Base-by-base conservation (phyloP, 2,797 vertebrate genomes). In the Enteromius mattozi region DNA sequence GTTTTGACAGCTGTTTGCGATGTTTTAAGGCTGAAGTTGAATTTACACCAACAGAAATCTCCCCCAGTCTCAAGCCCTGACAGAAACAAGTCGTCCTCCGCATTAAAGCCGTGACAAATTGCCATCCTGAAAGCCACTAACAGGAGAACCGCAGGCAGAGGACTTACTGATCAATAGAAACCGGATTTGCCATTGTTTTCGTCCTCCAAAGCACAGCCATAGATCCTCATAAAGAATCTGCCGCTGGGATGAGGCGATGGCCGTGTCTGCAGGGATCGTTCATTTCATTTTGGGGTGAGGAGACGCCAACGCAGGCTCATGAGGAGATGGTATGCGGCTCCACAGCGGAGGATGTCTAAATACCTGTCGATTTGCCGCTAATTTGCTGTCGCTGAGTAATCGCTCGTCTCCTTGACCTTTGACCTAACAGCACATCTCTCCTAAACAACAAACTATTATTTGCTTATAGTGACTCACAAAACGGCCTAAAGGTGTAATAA, bases 91-190 rank as follows among this genome's bases (percentile, higher is more conserved):
- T 45, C 82, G n/a, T 54, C 51, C 35, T 77, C 30, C 47, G 40
- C 49, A 33, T 82, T 84, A 84, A 82, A 74, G 37, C 77, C 16
- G 63, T 80, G 82, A 85, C 80, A 80, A 80, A 82, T 30, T 54
- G 70, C 72, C 65, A 27, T 77, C 68, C 65, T 78, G 79, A 82
- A 87, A 86, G 69, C 81, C 69, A 77, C 82, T 82, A 85, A 80
- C n/a, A 37, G 33, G 80, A 92, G 89, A 88, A 86, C 79, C 78
- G 63, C 66, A 45, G 65, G 69, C 88, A 87, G 87, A 76, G 84
- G 89, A 9, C 75, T 85, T 85, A 70, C 87, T 89, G 92, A 94
- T 95, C 94, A 91, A 94, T 95, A 93, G 88, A 94, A 95, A 96
- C 92, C 89, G 78, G 89, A 94, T 95, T 94, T 93, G 89, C 92